These are phyloP conservation scores for Subacronicta megacephala DNA, from an alignment of 2,888 invertebrate species.

Conservation along the genomic window DNA sequence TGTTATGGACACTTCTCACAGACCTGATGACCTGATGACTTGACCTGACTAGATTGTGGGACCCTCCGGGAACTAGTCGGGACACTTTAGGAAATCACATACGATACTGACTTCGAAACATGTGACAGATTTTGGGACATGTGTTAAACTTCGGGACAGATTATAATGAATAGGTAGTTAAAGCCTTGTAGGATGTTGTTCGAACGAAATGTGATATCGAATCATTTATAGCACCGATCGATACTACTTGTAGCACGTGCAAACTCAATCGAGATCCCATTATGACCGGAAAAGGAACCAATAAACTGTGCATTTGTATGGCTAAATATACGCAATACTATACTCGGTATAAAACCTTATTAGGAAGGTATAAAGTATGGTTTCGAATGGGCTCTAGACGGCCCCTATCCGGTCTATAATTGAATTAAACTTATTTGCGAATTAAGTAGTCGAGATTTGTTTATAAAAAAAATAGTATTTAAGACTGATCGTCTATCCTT, in stretches of 20 bases:
- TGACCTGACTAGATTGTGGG: too few species aligned
- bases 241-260: slow-evolving; percentile 53
- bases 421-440: slow-evolving; percentile 20
- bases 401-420: slow-evolving; percentile 38
- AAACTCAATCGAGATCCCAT: slow-evolving; percentile 52
- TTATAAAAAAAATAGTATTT: too few species aligned
- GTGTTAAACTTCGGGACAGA: too few species aligned
- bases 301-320: slow-evolving; percentile 44
- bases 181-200: too few species aligned
- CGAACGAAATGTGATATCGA: slow-evolving; percentile 32
- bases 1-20: too few species aligned
- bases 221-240: slow-evolving; percentile 40
- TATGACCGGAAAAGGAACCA: slow-evolving; percentile 55
- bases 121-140: too few species aligned
- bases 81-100: too few species aligned
- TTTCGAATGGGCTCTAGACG: slow-evolving; percentile 21
- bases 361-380: not conserved
- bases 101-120: too few species aligned
- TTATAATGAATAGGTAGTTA: too few species aligned
- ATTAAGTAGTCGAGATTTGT: slow-evolving; percentile 9
- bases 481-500: too few species aligned
- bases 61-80: too few species aligned
- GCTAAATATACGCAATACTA: slow-evolving; percentile 29
- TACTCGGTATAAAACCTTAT: slow-evolving; percentile 32
- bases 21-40: too few species aligned